Conservation (phyloP, 2,888 invertebrate genomes). For the Calameuta idolon region DNA sequence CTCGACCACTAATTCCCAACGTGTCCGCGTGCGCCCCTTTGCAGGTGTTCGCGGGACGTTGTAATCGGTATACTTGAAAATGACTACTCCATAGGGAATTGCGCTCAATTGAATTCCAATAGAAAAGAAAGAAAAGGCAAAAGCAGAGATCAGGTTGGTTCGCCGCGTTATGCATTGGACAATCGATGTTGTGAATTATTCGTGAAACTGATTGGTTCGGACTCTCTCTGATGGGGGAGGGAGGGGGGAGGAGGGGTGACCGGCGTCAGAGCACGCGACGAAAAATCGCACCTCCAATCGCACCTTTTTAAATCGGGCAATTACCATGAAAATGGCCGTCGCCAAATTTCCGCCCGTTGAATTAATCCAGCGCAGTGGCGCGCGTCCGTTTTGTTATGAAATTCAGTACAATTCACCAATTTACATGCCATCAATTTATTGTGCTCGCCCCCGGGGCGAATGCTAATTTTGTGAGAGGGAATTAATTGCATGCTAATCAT, state of each 20-base stretch:
- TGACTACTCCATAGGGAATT: no score
- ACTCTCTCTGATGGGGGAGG: neutral
- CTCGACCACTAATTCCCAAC: no score
- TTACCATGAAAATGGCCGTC: conserved; percentile 34
- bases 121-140: no score
- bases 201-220: no score
- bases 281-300: neutral
- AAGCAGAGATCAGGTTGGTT: no score
- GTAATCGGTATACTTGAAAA: no score
- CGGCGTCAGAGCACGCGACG: neutral
- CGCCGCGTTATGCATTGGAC: no score
- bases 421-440: conserved; percentile 45
- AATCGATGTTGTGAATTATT: no score
- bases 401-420: conserved; percentile 39
- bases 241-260: neutral
- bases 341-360: conserved; percentile 5
- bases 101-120: no score
- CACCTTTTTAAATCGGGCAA: conserved; percentile 10
- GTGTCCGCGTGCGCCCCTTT: no score
- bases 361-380: conserved; percentile 19
- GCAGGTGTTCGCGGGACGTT: no score
- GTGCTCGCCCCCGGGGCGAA: conserved; percentile 16
- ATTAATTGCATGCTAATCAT: conserved; percentile 12
- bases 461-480: conserved; percentile 1
- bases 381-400: conserved; percentile 32